A percentile compares a stretch with the other conserved stretches of the same genome.
phyloP scores from a whole-genome alignment of 1,140 invertebrate species.

The Musca domestica region DNA sequence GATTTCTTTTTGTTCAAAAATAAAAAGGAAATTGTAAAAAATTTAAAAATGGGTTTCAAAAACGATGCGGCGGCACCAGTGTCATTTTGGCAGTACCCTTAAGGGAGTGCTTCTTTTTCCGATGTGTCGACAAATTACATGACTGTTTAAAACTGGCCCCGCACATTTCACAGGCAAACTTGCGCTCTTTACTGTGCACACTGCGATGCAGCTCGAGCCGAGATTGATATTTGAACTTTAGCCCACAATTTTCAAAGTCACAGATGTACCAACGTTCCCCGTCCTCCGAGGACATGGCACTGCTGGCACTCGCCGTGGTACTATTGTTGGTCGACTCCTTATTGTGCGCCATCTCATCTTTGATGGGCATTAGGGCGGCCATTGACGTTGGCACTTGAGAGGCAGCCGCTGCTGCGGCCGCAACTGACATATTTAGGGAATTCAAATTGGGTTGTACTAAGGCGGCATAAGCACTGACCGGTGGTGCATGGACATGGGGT shows the following conservation, averaged over 20 bases:
- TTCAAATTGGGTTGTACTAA: constrained; percentile 9
- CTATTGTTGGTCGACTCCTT: constrained; percentile 44
- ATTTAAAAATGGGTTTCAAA: constrained; percentile 23
- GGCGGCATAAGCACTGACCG: constrained; percentile 24
- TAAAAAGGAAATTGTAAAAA: constrained; percentile 16
- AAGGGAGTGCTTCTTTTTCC: constrained; percentile 47
- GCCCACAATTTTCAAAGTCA: constrained; percentile 44
- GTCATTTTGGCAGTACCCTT: constrained; percentile 34
- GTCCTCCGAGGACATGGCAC: constrained; percentile 47
- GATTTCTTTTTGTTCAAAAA: constrained; percentile 13
- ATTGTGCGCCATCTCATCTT: constrained; percentile 7
- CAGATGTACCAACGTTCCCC: constrained; percentile 50
- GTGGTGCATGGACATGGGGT: constrained; percentile 22
- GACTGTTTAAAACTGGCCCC: constrained; percentile 50
- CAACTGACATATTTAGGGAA: constrained; percentile 13
- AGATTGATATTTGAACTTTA: constrained; percentile 51
- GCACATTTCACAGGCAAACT: constrained; percentile 48
- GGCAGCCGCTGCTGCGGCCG: constrained; percentile 16
- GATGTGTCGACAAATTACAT: constrained; percentile 48
- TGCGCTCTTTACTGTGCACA: constrained; percentile 49
- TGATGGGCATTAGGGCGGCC: constrained; percentile 8
- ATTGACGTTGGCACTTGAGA: constrained; percentile 21
- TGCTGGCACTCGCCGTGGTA: constrained; percentile 48
- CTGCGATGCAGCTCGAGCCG: constrained; percentile 48
- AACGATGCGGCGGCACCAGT: constrained; percentile 21